Evolutionary conservation across 2,113 vertebrate species (phyloP).

Genomic region (Zapornia atra): DNA sequence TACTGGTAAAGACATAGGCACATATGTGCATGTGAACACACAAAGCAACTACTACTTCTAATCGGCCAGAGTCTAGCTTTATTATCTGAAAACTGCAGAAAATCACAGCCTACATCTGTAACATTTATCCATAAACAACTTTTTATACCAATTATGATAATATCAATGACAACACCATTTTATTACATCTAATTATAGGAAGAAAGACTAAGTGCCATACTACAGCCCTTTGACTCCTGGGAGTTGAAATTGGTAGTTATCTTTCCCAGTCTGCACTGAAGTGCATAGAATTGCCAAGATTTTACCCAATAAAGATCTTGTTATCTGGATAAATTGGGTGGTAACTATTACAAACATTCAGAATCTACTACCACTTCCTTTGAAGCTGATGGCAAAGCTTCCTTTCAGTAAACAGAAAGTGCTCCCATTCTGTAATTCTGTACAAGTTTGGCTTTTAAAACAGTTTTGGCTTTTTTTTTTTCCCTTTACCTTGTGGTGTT

Average conservation of each 20-base stretch:
- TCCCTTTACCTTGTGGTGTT: neutral
- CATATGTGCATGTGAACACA: neutral
- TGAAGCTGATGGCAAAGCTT: conserved; percentile 12
- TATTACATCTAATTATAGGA: conserved; percentile 5
- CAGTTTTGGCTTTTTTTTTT: neutral
- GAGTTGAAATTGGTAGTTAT: neutral
- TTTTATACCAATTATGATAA: neutral
- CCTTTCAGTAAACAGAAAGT: neutral
- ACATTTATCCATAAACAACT: neutral
- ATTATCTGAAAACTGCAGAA: neutral
- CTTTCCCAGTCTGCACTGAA: neutral
- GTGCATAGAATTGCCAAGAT: neutral
- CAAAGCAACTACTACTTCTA: neutral
- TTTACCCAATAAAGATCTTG: conserved; percentile 5
- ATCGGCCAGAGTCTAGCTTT: neutral
- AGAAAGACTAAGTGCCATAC: neutral
- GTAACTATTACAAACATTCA: conserved; percentile 14
- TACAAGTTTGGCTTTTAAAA: neutral
- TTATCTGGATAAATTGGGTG: conserved; percentile 23
- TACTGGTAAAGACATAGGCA: neutral
- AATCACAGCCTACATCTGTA: neutral
- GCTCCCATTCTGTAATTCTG: neutral
- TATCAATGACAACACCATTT: neutral
- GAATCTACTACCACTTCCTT: neutral
- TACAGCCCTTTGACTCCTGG: neutral